Base-by-base conservation (phyloP, 2,888 invertebrate genomes). In the Cephus nigrinus region DNA sequence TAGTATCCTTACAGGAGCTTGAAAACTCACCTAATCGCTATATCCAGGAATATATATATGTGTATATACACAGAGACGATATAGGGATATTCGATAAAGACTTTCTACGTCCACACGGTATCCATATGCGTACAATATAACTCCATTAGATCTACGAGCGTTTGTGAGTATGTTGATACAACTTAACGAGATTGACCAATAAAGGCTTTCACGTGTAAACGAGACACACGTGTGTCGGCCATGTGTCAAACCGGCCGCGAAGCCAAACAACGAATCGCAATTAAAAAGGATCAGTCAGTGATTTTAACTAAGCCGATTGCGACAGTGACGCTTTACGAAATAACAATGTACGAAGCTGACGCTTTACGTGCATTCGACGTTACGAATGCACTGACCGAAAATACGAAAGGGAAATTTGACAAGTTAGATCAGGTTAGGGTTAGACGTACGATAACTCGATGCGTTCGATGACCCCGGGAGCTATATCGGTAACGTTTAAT, bases 201-300 rank as follows among this genome's bases (percentile, higher is more conserved):
- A 71, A 55, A 71, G 71, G 71, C 31, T 71, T 71, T 71, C 71
- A 71, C 12, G 71, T 33, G 71, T 71, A 31, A 71, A 31, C 31
- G 71, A 71, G 71, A 71, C 3, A 11, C 31, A 30, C 71, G 71
- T 23, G 33, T 32, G 23, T 55, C 55, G 55, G 55, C 55, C 9
- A 55, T 55, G 5, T 55, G 55, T 55, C 55, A 55, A 55, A 55
- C 71, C 69, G 31, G 74, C 31, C 77, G 77, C 34, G 15, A 75
- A 40, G 40, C 12, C 12, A 40, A 69, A 36, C 75, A 75, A 30
- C 40, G 75, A 77, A 75, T 31, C 30, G 69, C 69, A 75, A 77
- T 77, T 33, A 74, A 74, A 30, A 32, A 33, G 75, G 31, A 68
- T 77, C 31, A 23, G 30, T 75, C 40, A 71, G 40, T 30, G 68